Conservation (phyloP, 2,888 invertebrate species). For the Baronia brevicornis region DNA sequence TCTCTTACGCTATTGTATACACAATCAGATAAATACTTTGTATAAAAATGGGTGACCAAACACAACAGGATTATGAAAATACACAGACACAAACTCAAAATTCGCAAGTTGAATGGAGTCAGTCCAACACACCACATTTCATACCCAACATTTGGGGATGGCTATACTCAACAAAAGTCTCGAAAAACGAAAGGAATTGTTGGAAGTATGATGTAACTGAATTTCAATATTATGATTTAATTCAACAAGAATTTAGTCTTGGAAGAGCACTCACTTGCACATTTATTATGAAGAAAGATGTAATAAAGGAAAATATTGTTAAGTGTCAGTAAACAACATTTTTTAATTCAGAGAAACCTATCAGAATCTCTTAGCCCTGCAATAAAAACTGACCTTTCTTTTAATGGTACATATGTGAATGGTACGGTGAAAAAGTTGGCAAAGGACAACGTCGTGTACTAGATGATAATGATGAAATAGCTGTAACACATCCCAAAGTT, state of each 20-base stretch:
- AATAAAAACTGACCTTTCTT: constrained; percentile 81
- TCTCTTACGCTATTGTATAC: too few relatives aligned
- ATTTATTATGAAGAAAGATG: constrained; percentile 59
- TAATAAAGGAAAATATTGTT: constrained; percentile 56
- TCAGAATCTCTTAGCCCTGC: constrained; percentile 51
- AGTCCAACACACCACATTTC: constrained; percentile 46
- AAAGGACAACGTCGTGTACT: constrained; percentile 80
- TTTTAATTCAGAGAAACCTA: constrained; percentile 68
- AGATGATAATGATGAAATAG: constrained; percentile 83
- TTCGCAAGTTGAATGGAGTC: constrained; percentile 66
- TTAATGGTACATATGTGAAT: constrained; percentile 92
- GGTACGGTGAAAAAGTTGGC: constrained; percentile 81
- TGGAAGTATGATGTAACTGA: constrained; percentile 38
- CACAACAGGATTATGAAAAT: constrained; percentile 34
- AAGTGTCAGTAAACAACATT: constrained; percentile 80
- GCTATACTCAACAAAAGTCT: constrained; percentile 58
- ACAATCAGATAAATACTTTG: too few relatives aligned
- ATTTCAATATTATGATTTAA: constrained; percentile 63
- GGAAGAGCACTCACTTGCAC: constrained; percentile 71
- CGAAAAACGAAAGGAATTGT: constrained; percentile 40
- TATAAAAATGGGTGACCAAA: constrained; percentile 48
- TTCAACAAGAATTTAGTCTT: constrained; percentile 64
- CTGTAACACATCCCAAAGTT: constrained; percentile 77
- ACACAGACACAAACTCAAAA: constrained; percentile 70
- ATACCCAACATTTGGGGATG: constrained; percentile 72